A percentile compares a stretch with the other conserved stretches of the same genome.
Evolutionary conservation across 2,113 vertebrate genomes (phyloP).

Genomic region (Heterotis niloticus): DNA sequence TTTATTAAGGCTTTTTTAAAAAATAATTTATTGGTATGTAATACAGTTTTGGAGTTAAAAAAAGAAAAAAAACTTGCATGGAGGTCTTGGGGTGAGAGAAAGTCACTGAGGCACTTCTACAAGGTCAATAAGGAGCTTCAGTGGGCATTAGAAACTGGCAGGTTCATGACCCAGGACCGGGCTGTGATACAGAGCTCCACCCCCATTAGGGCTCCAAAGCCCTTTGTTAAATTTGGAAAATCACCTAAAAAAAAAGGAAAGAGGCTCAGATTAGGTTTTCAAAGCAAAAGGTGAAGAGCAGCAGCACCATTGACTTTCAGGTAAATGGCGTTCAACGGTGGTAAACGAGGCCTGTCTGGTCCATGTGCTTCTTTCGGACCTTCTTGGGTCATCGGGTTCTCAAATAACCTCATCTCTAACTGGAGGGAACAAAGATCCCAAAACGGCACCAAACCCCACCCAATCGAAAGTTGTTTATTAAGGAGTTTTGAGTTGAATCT

Average conservation of each 20-base stretch:
- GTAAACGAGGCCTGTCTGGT: background rate
- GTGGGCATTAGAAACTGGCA: background rate
- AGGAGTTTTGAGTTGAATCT: too few species aligned
- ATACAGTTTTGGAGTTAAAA: too few species aligned
- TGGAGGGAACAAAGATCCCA: background rate
- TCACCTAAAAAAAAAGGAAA: background rate
- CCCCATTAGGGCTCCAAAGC: background rate
- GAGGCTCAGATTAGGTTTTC: background rate
- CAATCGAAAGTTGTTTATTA: too few species aligned
- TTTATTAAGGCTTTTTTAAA: background rate
- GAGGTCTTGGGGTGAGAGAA: too few species aligned
- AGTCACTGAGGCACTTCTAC: background rate
- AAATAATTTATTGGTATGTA: too few species aligned
- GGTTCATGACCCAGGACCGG: background rate
- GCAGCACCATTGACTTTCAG: background rate
- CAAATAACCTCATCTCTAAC: background rate
- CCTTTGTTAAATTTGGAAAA: background rate
- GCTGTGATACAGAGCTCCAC: constrained; percentile 6
- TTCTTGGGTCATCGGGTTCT: background rate
- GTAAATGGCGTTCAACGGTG: background rate
- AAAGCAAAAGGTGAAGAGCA: constrained; percentile 11
- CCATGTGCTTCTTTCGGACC: background rate
- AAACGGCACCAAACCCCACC: too few species aligned
- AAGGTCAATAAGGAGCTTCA: background rate
- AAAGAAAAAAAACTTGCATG: too few species aligned